Evolutionary conservation across 2,797 vertebrate species (phyloP).

Genomic region (Mormyrus hasselquistii): DNA sequence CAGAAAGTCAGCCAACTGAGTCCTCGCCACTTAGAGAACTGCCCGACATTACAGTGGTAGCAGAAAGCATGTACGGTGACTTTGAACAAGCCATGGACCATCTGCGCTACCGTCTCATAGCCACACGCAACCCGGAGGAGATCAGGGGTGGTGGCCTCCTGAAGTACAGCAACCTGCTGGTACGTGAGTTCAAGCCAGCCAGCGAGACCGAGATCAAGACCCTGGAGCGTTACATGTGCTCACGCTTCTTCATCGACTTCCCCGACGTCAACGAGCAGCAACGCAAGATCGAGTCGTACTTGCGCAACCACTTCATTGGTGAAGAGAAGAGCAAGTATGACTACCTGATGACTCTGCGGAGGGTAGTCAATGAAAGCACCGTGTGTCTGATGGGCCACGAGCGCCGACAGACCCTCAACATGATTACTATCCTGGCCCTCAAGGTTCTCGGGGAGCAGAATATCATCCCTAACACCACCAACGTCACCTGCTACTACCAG

Average conservation of each 20-base stretch:
- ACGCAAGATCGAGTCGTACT: slow-evolving; percentile 90
- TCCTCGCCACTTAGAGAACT: slow-evolving; percentile 39
- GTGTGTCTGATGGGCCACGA: slow-evolving; percentile 92
- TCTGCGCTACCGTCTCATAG: slow-evolving; percentile 80
- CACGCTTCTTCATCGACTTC: slow-evolving; percentile 97
- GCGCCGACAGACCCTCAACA: slow-evolving; percentile 84
- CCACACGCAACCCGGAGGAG: slow-evolving; percentile 89
- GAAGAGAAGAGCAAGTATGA: slow-evolving; percentile 96
- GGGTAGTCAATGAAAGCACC: slow-evolving; percentile 87
- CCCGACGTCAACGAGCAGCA: slow-evolving; percentile 87
- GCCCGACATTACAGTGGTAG: slow-evolving; percentile 68
- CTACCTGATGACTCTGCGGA: slow-evolving; percentile 88
- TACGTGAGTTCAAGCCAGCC: slow-evolving; percentile 84
- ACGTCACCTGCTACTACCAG: slow-evolving; percentile 92
- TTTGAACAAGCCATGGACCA: slow-evolving; percentile 88
- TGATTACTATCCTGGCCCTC: slow-evolving; percentile 89
- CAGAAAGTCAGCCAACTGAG: slow-evolving; percentile 6
- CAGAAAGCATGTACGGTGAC: slow-evolving; percentile 94
- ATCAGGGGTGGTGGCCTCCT: slow-evolving; percentile 92
- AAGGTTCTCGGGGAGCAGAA: slow-evolving; percentile 92
- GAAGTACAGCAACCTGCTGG: slow-evolving; percentile 92
- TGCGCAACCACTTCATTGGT: slow-evolving; percentile 92
- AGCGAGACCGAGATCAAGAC: slow-evolving; percentile 85
- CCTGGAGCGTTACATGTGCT: slow-evolving; percentile 96
- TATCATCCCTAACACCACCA: slow-evolving; percentile 83